These are phyloP conservation scores for Blera fallax DNA, from an alignment of 2,888 invertebrate species.

Conservation along the genomic window DNA sequence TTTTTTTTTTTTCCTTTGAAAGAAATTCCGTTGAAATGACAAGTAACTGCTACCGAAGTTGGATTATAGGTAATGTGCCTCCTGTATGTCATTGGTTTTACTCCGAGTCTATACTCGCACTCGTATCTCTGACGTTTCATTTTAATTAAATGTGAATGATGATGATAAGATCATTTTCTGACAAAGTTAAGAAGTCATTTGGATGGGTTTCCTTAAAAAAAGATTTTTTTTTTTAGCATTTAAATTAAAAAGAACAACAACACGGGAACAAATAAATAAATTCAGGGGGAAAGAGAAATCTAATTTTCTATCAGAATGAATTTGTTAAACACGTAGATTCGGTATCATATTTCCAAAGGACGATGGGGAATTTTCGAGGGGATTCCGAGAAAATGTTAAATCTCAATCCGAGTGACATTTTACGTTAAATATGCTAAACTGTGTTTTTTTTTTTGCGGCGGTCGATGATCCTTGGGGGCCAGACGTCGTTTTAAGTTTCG, in stretches of 20 bases:
- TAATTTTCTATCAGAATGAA: conserved; percentile 13
- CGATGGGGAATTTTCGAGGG: neutral
- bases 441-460: neutral
- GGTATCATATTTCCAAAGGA: neutral
- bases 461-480: neutral
- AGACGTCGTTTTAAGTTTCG: neutral
- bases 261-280: neutral
- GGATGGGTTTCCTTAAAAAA: neutral
- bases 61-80: conserved; percentile 10
- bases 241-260: conserved; percentile 8
- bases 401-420: neutral
- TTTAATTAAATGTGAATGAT: conserved; percentile 51
- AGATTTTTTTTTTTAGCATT: neutral
- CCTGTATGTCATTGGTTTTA: neutral
- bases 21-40: neutral
- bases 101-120: neutral
- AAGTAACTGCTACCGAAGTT: neutral
- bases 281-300: neutral
- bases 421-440: neutral
- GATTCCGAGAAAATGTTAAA: neutral
- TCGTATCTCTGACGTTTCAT: neutral
- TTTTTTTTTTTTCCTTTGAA: neutral
- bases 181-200: conserved; percentile 4
- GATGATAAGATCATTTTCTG: conserved; percentile 20
- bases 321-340: neutral